Evolutionary conservation across 2,113 vertebrate genomes (phyloP).

Genomic region (Parotia lawesii): DNA sequence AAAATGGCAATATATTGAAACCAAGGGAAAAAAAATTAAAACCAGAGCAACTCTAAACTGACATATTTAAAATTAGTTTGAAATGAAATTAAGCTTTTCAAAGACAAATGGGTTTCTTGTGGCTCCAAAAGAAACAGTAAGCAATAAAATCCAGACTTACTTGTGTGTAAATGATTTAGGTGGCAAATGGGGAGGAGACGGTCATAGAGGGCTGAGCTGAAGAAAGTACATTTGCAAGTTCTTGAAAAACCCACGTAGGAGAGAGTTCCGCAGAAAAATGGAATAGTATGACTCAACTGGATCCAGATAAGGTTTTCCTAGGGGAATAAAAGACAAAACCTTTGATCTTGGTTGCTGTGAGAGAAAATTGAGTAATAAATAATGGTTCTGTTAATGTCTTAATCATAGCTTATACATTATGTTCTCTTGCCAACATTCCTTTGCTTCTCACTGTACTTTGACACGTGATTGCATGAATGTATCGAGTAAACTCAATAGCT

Average conservation of each 20-base stretch:
- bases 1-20: neutral
- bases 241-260: neutral
- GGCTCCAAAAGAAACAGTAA: neutral
- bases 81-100: neutral
- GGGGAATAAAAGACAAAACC: neutral
- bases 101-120: neutral
- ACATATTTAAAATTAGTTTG: neutral
- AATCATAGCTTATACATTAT: neutral
- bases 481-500: neutral
- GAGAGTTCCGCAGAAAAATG: neutral
- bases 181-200: neutral
- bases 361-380: conserved; percentile 13
- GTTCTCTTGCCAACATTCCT: neutral
- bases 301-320: neutral
- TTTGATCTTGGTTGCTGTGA: neutral
- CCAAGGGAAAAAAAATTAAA: neutral
- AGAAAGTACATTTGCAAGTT: neutral
- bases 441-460: neutral
- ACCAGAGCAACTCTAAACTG: neutral
- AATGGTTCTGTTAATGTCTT: neutral
- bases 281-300: neutral
- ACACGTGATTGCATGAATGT: neutral
- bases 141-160: neutral
- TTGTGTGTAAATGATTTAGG: neutral
- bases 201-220: neutral